phyloP scores from a whole-genome alignment of 2,797 vertebrate species.

The Helarctos malayanus region DNA sequence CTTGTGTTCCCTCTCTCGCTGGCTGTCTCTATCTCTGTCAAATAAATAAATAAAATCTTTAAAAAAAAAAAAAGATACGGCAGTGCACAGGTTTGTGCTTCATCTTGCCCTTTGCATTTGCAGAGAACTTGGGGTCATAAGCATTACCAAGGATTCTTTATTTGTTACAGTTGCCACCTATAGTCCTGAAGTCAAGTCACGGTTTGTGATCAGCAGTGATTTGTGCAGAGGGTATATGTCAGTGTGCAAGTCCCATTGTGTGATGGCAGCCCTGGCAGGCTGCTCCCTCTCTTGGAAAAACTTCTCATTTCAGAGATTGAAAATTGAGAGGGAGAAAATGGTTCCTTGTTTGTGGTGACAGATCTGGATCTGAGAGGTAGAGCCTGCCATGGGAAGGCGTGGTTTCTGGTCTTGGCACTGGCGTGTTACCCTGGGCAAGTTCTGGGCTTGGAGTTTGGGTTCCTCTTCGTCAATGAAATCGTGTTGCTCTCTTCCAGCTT shows the following conservation, averaged over 20 bases:
- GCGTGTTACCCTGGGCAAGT: background rate
- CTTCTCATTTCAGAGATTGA: slow-evolving; percentile 15
- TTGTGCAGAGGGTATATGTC: background rate
- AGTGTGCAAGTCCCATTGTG: background rate
- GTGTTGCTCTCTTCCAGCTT: background rate
- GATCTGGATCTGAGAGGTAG: background rate
- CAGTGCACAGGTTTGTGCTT: background rate
- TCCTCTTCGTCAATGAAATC: background rate
- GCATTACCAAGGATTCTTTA: background rate
- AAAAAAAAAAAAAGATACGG: background rate
- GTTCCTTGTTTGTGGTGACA: background rate
- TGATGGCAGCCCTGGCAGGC: background rate
- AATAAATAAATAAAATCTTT: too few relatives aligned
- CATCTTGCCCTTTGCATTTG: background rate
- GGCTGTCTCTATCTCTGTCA: too few relatives aligned
- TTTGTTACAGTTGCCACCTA: background rate
- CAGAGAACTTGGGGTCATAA: background rate
- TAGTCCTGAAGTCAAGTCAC: background rate
- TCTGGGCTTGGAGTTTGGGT: background rate
- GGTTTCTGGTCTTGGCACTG: background rate
- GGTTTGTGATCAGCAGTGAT: background rate
- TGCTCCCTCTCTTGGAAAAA: background rate
- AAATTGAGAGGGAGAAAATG: background rate
- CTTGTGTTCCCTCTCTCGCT: too few relatives aligned
- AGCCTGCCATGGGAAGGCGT: background rate